A percentile compares a stretch with the other conserved stretches of the same genome.
phyloP scores from a whole-genome alignment of 2,113 vertebrate genomes.

The Oxyura jamaicensis region DNA sequence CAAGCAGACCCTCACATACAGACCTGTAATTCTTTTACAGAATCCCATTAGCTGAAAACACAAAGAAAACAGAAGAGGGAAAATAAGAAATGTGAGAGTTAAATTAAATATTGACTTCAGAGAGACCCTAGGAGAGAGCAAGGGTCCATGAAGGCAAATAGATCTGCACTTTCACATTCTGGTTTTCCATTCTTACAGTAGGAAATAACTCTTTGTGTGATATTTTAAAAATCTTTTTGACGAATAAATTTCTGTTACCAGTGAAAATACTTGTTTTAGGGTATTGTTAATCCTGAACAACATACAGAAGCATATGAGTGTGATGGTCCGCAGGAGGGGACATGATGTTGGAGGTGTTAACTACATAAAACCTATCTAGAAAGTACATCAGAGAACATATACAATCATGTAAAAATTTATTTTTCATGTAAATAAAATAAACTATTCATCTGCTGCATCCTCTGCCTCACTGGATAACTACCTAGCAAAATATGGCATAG shows the following conservation, averaged over 20 bases:
- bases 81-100: background rate
- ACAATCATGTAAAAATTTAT: background rate
- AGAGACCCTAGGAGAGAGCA: background rate
- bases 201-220: background rate
- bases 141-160: background rate
- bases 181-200: background rate
- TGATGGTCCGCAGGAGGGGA: background rate
- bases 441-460: background rate
- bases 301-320: background rate
- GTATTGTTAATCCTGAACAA: background rate
- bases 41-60: background rate
- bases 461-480: background rate
- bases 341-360: background rate
- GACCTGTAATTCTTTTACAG: background rate
- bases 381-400: background rate
- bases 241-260: background rate
- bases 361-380: background rate
- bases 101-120: constrained; percentile 49
- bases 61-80: background rate
- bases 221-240: background rate
- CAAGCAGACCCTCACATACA: background rate
- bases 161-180: background rate
- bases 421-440: background rate
- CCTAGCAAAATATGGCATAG: background rate
- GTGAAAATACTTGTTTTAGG: background rate